phyloP scores from a whole-genome alignment of 2,113 vertebrate species.

The Heliornis fulica region DNA sequence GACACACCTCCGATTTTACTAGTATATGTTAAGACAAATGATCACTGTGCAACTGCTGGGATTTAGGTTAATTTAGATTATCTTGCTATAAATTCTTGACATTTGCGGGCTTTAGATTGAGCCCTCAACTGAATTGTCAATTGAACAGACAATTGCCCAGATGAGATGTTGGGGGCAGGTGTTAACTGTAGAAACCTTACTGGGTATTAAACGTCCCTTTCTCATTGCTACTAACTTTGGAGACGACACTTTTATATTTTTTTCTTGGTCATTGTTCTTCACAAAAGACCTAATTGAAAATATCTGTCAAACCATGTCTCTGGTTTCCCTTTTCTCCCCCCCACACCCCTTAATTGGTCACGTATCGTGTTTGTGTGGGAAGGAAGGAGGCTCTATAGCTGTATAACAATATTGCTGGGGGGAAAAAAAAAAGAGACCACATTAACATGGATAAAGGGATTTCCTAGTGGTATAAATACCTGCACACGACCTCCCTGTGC shows the following conservation, averaged over 20 bases:
- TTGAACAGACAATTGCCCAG: neutral
- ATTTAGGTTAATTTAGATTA: neutral
- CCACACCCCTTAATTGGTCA: conserved; percentile 43
- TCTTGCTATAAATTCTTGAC: neutral
- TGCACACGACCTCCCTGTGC: conserved; percentile 79
- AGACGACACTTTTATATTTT: neutral
- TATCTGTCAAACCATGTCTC: conserved; percentile 66
- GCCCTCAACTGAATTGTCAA: neutral
- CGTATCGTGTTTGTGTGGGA: conserved; percentile 63
- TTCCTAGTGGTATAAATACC: conserved; percentile 90
- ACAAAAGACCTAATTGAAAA: conserved; percentile 64
- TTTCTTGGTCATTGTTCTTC: conserved; percentile 42
- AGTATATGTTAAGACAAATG: neutral
- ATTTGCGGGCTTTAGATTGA: neutral
- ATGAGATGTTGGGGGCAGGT: conserved; percentile 54
- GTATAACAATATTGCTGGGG: conserved; percentile 75
- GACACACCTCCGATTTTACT: neutral
- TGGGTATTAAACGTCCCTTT: neutral
- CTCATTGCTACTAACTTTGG: neutral
- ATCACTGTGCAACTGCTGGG: neutral
- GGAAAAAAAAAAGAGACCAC: conserved; percentile 25
- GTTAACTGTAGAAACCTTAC: conserved; percentile 46
- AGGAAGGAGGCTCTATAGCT: conserved; percentile 71
- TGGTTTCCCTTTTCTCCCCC: conserved; percentile 71
- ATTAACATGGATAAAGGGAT: conserved; percentile 89